A percentile compares a stretch with the other conserved stretches of the same genome.
Conservation (phyloP, 2,797 vertebrate genomes). For the Bufotes viridis region DNA sequence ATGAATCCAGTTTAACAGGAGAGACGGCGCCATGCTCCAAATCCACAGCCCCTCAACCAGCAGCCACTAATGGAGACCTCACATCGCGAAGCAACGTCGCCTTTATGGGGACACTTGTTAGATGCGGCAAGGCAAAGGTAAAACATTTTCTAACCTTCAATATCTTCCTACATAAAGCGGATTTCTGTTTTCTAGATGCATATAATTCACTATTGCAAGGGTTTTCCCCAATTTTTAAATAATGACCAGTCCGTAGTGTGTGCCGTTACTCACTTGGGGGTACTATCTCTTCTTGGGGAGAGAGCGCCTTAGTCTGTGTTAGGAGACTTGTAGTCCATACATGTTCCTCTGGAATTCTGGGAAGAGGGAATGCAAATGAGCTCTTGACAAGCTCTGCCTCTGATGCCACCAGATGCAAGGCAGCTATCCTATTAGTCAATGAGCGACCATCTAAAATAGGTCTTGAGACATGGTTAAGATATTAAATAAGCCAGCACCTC, state of each 20-base stretch:
- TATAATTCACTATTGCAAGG: not conserved
- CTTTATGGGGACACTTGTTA: slow-evolving; percentile 96
- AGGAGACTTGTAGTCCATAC: too few species aligned
- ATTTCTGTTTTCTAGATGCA: not conserved
- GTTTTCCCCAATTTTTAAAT: not conserved
- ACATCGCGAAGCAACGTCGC: slow-evolving; percentile 92
- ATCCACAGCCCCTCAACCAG: slow-evolving; percentile 81
- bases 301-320: too few species aligned
- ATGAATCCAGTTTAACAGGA: slow-evolving; percentile 95
- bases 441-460: too few species aligned
- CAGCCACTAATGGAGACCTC: slow-evolving; percentile 85
- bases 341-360: too few species aligned
- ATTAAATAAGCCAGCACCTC: too few species aligned
- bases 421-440: too few species aligned
- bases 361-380: too few species aligned
- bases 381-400: too few species aligned
- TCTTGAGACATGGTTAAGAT: too few species aligned
- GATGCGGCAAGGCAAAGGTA: slow-evolving; percentile 97
- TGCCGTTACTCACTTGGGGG: not conserved
- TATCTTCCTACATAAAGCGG: not conserved
- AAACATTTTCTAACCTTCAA: not conserved
- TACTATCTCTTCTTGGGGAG: too few species aligned
- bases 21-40: slow-evolving; percentile 92
- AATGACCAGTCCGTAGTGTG: not conserved
- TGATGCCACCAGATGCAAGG: too few species aligned